Evolutionary conservation across 2,113 vertebrate genomes (phyloP), one percentile per base, ranked within the genome.

Genomic region (Limanda limanda): DNA sequence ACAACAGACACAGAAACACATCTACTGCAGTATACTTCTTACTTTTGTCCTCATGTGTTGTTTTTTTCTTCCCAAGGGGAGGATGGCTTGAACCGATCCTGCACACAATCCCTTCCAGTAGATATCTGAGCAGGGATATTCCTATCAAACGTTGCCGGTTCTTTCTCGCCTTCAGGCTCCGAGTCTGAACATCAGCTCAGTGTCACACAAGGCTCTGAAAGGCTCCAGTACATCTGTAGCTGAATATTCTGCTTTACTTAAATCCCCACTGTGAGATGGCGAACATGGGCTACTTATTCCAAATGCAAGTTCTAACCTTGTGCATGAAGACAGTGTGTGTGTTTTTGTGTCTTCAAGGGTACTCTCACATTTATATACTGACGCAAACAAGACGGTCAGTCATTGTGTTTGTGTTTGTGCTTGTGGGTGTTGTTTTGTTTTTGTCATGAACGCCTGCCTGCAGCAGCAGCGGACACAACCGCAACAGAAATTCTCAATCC

Each of bases 401-500:
- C 60, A 40, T 57, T 52, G 4, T 80, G 47, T 82, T 31, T 31
- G 31, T 71, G 42, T 82, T 57, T 52, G 4, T 78, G 47, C 81
- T 80, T 75, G 62, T 71, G 42, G 79, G 69, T 76, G 68, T 76
- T 59, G 42, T 82, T 82, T 79, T 85, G 67, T 79, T 90, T 84
- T 79, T 74, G 74, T 85, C 47, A 67, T 48, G 70, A 83, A 78
- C 40, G 60, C 61, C 74, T 68, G 57, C 59, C 61, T 15, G 79
- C 71, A 13, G 40, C 84, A 90, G 74, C 76, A 59, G 80, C 83
- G 84, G 79, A 89, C 87, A 83, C 85, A 81, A 83, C 87, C 76
- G 85, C 90, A 92, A 92, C 86, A 90, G 79, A 91, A 90, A 91
- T 88, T 88, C 89, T 90, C 85, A 74, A 80, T 88, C 88, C 91